Conservation (phyloP, 2,888 invertebrate genomes). For the Teinopalpus imperialis region DNA sequence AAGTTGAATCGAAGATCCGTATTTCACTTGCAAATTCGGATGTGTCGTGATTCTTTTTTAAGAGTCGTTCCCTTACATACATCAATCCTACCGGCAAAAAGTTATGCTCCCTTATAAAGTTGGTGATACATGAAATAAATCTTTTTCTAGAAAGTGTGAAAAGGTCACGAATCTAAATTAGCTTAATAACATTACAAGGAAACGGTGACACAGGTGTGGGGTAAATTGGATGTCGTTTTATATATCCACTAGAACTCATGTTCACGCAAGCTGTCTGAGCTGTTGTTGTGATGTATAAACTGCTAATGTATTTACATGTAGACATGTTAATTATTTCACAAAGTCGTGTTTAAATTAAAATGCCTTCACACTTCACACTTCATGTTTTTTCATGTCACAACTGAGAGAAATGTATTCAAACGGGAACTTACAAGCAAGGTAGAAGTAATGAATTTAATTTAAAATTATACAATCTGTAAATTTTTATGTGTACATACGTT, state of each 20-base stretch:
- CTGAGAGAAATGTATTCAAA: no score
- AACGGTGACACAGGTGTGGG: neutral
- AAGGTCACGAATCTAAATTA: conserved; percentile 16
- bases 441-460: no score
- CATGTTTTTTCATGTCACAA: no score
- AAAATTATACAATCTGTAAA: no score
- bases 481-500: no score
- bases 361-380: no score
- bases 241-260: neutral
- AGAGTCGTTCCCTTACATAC: conserved; percentile 20
- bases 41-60: conserved; percentile 15
- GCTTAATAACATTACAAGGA: neutral
- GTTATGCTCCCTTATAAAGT: conserved; percentile 22
- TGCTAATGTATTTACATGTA: no score
- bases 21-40: conserved; percentile 26
- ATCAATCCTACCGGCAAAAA: conserved; percentile 25
- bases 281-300: no score
- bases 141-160: conserved; percentile 16
- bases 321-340: no score
- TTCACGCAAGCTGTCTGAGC: no score
- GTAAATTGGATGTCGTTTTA: conserved; percentile 1
- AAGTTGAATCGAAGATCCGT: conserved; percentile 23
- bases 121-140: conserved; percentile 26
- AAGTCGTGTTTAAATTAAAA: no score
- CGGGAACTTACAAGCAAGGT: no score